phyloP scores from a whole-genome alignment of 2,888 invertebrate genomes.

The Pharmacophagus antenor region DNA sequence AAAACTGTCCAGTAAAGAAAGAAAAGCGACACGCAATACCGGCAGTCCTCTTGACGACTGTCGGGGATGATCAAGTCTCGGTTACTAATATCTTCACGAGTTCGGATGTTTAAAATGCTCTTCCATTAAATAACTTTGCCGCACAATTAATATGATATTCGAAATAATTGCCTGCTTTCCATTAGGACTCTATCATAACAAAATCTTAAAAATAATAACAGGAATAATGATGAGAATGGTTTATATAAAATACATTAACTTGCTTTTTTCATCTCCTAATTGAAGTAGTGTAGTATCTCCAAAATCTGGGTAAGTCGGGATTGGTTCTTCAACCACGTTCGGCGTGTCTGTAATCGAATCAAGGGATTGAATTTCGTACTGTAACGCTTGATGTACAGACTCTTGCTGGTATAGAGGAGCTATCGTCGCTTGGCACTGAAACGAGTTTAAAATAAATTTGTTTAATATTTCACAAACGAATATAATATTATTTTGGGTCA shows the following conservation, averaged over 20 bases:
- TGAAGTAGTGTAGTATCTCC: constrained; percentile 24
- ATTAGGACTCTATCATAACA: not conserved
- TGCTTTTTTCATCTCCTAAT: constrained; percentile 22
- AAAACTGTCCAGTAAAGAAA: too few relatives aligned
- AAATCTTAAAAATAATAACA: not conserved
- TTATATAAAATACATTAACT: constrained; percentile 4
- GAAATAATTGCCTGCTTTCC: too few relatives aligned
- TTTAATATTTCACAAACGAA: too few relatives aligned
- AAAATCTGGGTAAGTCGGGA: constrained; percentile 20
- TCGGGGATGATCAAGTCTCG: too few relatives aligned
- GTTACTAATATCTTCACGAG: too few relatives aligned
- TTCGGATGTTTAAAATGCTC: too few relatives aligned
- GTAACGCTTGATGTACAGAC: constrained; percentile 30
- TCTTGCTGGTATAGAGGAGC: constrained; percentile 66
- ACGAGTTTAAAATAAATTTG: constrained; percentile 7
- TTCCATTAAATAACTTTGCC: too few relatives aligned
- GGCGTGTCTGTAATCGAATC: constrained; percentile 23
- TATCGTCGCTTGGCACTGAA: constrained; percentile 71
- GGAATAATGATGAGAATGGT: not conserved
- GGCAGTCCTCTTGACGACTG: too few relatives aligned
- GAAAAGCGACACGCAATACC: too few relatives aligned
- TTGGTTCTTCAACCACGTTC: constrained; percentile 7
- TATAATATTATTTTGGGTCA: too few relatives aligned
- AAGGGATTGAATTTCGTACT: constrained; percentile 12
- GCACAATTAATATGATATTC: too few relatives aligned